Conservation (phyloP, 2,888 invertebrate species). For the Diarsia dahlii region DNA sequence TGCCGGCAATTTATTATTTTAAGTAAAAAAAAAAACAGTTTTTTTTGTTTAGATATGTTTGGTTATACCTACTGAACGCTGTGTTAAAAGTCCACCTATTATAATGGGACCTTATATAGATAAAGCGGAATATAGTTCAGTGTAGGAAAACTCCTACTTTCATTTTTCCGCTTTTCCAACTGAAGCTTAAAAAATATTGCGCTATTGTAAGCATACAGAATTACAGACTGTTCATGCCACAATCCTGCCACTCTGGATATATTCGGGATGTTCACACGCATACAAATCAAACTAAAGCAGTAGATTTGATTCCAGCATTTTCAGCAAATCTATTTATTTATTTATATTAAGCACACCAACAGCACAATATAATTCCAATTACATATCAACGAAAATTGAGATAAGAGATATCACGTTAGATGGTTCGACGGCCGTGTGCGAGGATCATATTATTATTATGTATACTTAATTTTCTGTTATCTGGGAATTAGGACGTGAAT, state of each 20-base stretch:
- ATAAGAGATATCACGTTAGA: neutral
- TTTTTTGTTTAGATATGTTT: too few species aligned
- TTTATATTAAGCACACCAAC: too few species aligned
- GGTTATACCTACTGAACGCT: too few species aligned
- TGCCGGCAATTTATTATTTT: too few species aligned
- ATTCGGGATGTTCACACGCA: neutral
- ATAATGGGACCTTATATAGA: too few species aligned
- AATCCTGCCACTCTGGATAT: neutral
- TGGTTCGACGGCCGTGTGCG: neutral
- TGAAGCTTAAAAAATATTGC: neutral
- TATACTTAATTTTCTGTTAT: neutral
- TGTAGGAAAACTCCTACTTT: neutral
- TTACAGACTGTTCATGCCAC: neutral
- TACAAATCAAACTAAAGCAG: too few species aligned
- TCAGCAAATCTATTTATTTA: too few species aligned
- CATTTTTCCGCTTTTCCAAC: neutral
- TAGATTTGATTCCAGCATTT: neutral
- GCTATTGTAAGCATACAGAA: neutral
- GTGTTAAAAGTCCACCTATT: too few species aligned
- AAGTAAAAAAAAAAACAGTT: too few species aligned
- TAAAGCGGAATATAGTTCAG: too few species aligned
- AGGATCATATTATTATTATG: neutral
- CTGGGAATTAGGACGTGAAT: neutral
- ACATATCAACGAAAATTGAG: too few species aligned
- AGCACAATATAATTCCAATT: too few species aligned